These are phyloP conservation scores for Bombus impatiens DNA, from an alignment of 1,140 invertebrate genomes.

Conservation along the genomic window DNA sequence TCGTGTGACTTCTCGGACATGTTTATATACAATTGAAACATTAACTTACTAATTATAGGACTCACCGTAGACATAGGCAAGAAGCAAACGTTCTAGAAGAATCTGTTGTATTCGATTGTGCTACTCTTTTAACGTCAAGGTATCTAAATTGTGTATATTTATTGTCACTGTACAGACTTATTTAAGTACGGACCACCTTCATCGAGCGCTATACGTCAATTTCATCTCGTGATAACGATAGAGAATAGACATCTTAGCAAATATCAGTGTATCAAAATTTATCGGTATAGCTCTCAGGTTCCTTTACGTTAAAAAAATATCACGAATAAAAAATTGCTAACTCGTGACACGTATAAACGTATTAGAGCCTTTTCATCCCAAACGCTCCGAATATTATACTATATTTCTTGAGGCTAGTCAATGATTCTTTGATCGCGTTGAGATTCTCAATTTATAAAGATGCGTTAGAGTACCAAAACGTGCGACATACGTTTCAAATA, in stretches of 20 bases:
- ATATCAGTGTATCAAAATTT: slow-evolving; percentile 34
- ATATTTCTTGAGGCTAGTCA: slow-evolving; percentile 36
- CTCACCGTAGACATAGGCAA: slow-evolving; percentile 51
- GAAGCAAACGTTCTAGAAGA: slow-evolving; percentile 61
- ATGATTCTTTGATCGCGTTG: slow-evolving; percentile 33
- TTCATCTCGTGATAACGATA: slow-evolving; percentile 26
- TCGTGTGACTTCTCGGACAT: slow-evolving; percentile 39
- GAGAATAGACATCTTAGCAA: not conserved
- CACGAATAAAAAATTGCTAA: slow-evolving; percentile 45
- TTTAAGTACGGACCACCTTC: slow-evolving; percentile 45
- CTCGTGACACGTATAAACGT: slow-evolving; percentile 32
- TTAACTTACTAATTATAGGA: slow-evolving; percentile 55
- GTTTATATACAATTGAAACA: slow-evolving; percentile 53
- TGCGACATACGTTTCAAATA: slow-evolving; percentile 47
- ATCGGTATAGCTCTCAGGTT: slow-evolving; percentile 29
- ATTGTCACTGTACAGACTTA: slow-evolving; percentile 63
- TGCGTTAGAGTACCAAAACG: slow-evolving; percentile 51
- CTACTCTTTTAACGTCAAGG: slow-evolving; percentile 65
- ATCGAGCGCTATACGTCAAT: slow-evolving; percentile 10
- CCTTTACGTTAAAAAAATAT: slow-evolving; percentile 63
- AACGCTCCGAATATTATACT: slow-evolving; percentile 48
- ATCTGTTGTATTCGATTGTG: slow-evolving; percentile 37
- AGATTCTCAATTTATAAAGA: slow-evolving; percentile 38
- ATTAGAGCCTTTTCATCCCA: not conserved
- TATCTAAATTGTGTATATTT: slow-evolving; percentile 54